phyloP scores from a whole-genome alignment of 2,797 vertebrate species.

The Amphiprion clarkii region DNA sequence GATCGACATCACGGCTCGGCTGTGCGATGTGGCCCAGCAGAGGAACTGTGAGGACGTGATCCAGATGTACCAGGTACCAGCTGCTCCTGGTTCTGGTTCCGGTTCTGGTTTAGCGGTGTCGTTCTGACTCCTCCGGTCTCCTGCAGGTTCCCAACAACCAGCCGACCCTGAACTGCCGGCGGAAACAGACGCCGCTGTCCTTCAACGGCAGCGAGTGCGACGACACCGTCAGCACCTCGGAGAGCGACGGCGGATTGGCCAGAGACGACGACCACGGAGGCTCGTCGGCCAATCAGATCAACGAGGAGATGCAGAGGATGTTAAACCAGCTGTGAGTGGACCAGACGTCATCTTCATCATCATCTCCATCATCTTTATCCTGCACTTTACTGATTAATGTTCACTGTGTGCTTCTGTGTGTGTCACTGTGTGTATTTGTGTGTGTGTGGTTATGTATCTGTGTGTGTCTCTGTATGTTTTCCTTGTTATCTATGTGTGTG shows the following conservation, averaged over 20 bases:
- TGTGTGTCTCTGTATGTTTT: slow-evolving; percentile 44
- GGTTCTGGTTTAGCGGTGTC: no score
- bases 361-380: no score
- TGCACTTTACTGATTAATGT: background rate
- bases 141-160: slow-evolving; percentile 91
- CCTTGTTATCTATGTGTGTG: slow-evolving; percentile 68
- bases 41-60: slow-evolving; percentile 96
- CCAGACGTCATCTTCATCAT: background rate
- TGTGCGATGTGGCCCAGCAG: slow-evolving; percentile 95
- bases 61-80: slow-evolving; percentile 93
- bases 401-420: no score
- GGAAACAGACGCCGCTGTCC: slow-evolving; percentile 85
- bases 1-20: slow-evolving; percentile 96
- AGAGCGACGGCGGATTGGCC: slow-evolving; percentile 88
- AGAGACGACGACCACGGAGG: slow-evolving; percentile 91
- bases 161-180: slow-evolving; percentile 88
- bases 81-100: no score
- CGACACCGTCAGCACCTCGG: slow-evolving; percentile 90
- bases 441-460: background rate
- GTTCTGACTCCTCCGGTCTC: background rate
- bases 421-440: no score
- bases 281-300: slow-evolving; percentile 95
- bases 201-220: slow-evolving; percentile 90
- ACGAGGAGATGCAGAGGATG: slow-evolving; percentile 99
- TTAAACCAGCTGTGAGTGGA: slow-evolving; percentile 94